These are phyloP conservation scores for Lepidurus apus DNA, from an alignment of 1,140 invertebrate genomes.

Conservation along the genomic window DNA sequence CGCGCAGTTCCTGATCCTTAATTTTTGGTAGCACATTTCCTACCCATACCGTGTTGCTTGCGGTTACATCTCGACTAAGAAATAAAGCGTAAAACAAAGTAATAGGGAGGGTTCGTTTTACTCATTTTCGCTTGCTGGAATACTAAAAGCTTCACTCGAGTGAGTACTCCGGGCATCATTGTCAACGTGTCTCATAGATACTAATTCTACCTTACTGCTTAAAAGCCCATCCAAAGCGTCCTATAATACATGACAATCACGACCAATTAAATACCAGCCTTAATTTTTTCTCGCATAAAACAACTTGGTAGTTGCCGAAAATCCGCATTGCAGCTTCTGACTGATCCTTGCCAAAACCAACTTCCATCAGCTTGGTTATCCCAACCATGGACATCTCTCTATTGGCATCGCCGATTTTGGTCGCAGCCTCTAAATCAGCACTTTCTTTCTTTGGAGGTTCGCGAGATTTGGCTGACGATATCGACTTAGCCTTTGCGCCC, in stretches of 20 bases:
- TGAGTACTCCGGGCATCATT: neutral
- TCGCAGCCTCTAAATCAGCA: neutral
- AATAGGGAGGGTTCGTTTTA: neutral
- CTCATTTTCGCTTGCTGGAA: neutral
- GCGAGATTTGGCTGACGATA: neutral
- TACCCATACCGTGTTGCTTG: neutral
- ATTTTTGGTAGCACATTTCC: neutral
- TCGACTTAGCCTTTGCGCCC: neutral
- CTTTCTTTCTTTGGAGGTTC: neutral
- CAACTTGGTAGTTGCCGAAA: neutral
- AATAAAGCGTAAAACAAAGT: neutral
- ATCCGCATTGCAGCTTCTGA: neutral
- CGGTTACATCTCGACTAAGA: neutral
- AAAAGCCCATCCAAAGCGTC: neutral
- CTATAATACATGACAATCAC: neutral
- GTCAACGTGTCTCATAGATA: neutral
- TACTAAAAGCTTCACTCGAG: neutral
- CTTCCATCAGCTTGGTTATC: neutral
- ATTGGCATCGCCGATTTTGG: neutral
- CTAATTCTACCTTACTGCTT: neutral
- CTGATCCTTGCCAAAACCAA: neutral
- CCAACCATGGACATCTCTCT: neutral
- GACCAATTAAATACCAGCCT: neutral
- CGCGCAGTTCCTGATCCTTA: neutral
- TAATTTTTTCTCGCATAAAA: neutral